A percentile compares a stretch with the other conserved stretches of the same genome.
phyloP scores from a whole-genome alignment of 2,113 vertebrate genomes.

The Uropsilus gracilis region DNA sequence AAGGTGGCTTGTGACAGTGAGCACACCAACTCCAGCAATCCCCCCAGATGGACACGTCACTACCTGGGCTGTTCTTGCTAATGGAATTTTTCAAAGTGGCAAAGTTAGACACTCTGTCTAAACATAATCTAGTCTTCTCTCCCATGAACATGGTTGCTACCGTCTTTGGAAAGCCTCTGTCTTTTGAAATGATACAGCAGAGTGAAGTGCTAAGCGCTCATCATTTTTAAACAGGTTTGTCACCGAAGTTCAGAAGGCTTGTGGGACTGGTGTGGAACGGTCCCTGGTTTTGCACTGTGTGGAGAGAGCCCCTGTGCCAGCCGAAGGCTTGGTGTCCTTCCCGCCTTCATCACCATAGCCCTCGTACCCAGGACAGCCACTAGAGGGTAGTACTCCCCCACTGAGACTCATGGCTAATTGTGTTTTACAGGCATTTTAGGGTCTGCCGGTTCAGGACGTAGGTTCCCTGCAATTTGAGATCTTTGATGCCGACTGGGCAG shows the following conservation, averaged over 20 bases:
- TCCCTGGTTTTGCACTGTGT: background rate
- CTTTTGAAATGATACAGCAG: background rate
- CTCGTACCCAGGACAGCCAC: background rate
- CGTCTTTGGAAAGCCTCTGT: background rate
- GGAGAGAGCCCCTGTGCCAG: rapidly evolving
- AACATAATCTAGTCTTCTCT: background rate
- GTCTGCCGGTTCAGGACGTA: no score
- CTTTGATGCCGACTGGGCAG: background rate
- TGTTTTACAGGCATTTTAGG: background rate
- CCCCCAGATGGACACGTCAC: no score
- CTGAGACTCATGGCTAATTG: background rate
- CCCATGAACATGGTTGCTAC: no score
- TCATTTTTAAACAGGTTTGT: background rate
- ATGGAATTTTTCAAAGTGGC: background rate
- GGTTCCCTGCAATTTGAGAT: background rate
- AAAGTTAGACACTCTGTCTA: background rate
- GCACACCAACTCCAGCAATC: no score
- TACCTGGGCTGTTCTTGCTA: background rate
- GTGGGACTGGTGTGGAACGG: background rate
- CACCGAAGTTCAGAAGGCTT: background rate
- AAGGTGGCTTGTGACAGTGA: background rate
- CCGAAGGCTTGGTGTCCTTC: background rate
- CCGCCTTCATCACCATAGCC: background rate
- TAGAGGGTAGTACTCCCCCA: slow-evolving; percentile 50
- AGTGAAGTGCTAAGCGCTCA: background rate